Conservation (phyloP, 1,140 invertebrate genomes). For the Thaumatotibia leucotreta region DNA sequence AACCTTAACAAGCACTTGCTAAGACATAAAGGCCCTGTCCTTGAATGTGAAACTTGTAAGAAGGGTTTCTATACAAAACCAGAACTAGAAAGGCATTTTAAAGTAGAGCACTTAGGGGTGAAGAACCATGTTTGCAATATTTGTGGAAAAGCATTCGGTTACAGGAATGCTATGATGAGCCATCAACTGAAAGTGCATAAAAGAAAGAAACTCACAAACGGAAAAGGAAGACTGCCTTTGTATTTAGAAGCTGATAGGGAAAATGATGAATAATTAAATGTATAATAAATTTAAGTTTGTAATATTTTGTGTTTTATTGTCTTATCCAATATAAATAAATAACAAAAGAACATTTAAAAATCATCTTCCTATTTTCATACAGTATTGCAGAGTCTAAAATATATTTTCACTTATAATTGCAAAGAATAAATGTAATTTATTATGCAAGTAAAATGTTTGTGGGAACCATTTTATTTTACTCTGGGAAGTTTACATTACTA, state of each 20-base stretch:
- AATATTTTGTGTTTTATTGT: not conserved
- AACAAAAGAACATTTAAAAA: no score
- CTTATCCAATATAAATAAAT: no score
- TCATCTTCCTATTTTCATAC: no score
- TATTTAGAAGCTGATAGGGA: constrained; percentile 19
- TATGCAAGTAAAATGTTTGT: no score
- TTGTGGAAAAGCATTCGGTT: constrained; percentile 25
- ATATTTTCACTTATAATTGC: no score
- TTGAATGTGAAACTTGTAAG: constrained; percentile 22
- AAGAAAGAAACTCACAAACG: constrained; percentile 19
- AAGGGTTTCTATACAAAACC: constrained; percentile 24
- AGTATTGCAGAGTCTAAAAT: no score
- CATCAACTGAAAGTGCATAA: constrained; percentile 29
- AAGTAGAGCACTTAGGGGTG: constrained; percentile 17
- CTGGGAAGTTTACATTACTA: no score
- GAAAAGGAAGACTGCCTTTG: constrained; percentile 19
- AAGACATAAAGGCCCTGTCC: constrained; percentile 18
- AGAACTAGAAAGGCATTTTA: constrained; percentile 21
- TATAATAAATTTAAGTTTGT: not conserved
- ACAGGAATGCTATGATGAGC: constrained; percentile 24
- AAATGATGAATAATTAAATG: not conserved
- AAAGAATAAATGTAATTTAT: no score
- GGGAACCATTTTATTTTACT: no score
- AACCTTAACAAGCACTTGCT: constrained; percentile 26
- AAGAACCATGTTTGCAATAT: constrained; percentile 22